Conservation (phyloP, 1,140 invertebrate species). For the Drosophila pseudoananassae region DNA sequence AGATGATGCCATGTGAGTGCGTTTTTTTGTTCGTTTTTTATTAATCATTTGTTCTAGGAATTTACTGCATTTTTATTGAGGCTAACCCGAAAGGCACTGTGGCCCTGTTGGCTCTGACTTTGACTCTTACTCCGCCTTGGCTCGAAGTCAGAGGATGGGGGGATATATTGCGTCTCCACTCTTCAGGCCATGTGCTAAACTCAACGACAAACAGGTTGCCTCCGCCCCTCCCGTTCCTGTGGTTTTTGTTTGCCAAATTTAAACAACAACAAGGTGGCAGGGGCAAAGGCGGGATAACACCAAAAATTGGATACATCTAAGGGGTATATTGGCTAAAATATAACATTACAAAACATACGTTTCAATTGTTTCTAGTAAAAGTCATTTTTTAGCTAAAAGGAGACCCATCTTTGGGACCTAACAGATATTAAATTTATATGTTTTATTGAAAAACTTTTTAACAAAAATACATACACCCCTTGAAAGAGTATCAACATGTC, state of each 20-base stretch:
- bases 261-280: constrained; percentile 63
- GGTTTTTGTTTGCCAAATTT: constrained; percentile 79
- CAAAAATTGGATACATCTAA: constrained; percentile 18
- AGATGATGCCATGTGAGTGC: constrained; percentile 18
- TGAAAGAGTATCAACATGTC: constrained; percentile 25
- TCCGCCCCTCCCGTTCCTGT: constrained; percentile 32
- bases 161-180: constrained; percentile 20
- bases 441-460: no score
- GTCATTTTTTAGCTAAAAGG: neutral
- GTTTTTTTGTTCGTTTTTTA: constrained; percentile 60
- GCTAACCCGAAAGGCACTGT: constrained; percentile 63
- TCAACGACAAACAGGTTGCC: constrained; percentile 76
- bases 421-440: neutral
- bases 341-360: neutral
- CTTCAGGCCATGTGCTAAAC: constrained; percentile 72
- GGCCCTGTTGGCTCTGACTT: constrained; percentile 16
- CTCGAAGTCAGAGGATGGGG: constrained; percentile 11
- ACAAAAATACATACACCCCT: neutral
- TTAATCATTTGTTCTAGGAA: constrained; percentile 82
- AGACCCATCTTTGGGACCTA: neutral
- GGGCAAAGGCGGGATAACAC: neutral
- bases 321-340: neutral
- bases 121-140: constrained; percentile 1
- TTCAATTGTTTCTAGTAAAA: neutral
- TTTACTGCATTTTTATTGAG: constrained; percentile 80